Evolutionary conservation across 2,888 invertebrate genomes (phyloP).

Genomic region (Drosophila algonquin): DNA sequence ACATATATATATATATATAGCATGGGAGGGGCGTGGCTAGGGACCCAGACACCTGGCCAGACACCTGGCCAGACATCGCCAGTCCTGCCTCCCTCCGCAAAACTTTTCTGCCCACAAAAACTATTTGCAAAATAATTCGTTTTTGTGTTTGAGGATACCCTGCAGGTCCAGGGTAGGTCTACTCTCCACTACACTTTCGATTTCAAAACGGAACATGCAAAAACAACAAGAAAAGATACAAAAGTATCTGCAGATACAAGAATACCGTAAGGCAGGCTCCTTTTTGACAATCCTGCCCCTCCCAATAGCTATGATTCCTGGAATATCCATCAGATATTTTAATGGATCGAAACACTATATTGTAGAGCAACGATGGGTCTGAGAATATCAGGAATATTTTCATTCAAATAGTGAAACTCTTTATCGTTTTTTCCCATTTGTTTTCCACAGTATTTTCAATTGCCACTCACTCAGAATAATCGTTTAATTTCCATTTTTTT

Average conservation of each 20-base stretch:
- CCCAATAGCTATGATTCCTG: too few species aligned
- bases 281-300: too few species aligned
- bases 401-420: too few species aligned
- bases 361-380: not conserved
- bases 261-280: too few species aligned
- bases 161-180: not conserved
- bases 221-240: too few species aligned
- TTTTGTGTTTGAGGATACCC: constrained; percentile 7
- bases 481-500: constrained; percentile 54
- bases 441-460: not conserved
- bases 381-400: too few species aligned
- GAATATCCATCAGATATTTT: not conserved
- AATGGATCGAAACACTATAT: not conserved
- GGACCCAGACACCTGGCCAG: constrained; percentile 64
- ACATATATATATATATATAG: constrained; percentile 14
- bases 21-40: constrained; percentile 11
- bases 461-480: not conserved
- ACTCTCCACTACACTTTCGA: too few species aligned
- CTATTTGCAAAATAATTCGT: constrained; percentile 74
- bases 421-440: not conserved
- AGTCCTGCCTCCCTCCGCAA: not conserved
- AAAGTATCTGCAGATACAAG: too few species aligned
- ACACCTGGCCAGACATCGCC: constrained; percentile 64
- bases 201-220: too few species aligned
- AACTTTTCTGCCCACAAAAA: constrained; percentile 56